phyloP scores from a whole-genome alignment of 2,888 invertebrate genomes.

The Phalera bucephala region DNA sequence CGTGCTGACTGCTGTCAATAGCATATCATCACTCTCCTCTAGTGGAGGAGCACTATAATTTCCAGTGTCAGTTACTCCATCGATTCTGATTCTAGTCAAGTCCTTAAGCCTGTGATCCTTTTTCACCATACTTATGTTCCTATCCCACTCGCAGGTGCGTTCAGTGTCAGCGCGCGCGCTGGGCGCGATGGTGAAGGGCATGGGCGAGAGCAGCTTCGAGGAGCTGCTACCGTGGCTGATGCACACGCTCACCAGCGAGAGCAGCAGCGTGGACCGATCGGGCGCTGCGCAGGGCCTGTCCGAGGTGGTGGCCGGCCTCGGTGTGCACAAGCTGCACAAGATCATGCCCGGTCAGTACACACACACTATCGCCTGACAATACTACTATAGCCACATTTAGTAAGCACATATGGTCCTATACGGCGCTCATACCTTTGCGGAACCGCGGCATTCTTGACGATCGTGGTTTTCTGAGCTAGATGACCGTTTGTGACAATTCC shows the following conservation, averaged over 20 bases:
- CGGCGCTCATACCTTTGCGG: too few relatives aligned
- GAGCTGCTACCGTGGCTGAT: slow-evolving; percentile 99
- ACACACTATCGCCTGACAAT: background rate
- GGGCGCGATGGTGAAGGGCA: slow-evolving; percentile 98
- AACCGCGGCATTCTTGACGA: too few relatives aligned
- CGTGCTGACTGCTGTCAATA: too few relatives aligned
- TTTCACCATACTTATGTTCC: too few relatives aligned
- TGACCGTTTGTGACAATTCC: too few relatives aligned
- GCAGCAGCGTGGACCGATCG: slow-evolving; percentile 96
- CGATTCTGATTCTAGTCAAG: too few relatives aligned
- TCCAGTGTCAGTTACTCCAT: too few relatives aligned
- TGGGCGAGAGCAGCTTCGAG: slow-evolving; percentile 98
- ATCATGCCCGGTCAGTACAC: slow-evolving; percentile 94
- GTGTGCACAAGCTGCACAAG: slow-evolving; percentile 96
- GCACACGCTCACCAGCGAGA: slow-evolving; percentile 97
- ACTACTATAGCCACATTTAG: background rate
- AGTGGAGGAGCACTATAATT: too few relatives aligned
- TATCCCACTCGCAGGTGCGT: slow-evolving; percentile 91
- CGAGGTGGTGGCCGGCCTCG: slow-evolving; percentile 98
- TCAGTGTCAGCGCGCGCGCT: slow-evolving; percentile 97
- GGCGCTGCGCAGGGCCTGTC: slow-evolving; percentile 99
- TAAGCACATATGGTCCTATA: too few relatives aligned
- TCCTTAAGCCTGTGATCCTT: too few relatives aligned
- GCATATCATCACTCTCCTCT: too few relatives aligned
- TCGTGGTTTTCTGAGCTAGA: too few relatives aligned